Evolutionary conservation across 1,140 invertebrate species (phyloP), one percentile per base, ranked within the genome.

Genomic region (Thrips palmi): DNA sequence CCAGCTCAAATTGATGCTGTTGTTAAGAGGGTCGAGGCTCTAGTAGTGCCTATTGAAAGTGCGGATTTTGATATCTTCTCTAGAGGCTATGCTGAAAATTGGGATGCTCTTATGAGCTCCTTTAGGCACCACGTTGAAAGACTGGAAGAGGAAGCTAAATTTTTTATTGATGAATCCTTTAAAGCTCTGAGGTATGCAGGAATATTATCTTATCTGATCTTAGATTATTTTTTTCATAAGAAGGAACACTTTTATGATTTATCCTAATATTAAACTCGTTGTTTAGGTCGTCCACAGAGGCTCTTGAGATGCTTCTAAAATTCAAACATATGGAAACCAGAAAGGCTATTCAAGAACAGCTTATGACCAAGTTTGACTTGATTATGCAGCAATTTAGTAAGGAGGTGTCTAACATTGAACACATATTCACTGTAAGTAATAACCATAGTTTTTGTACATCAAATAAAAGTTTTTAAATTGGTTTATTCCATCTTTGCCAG

Each of bases 141-240:
- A 41, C 62, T 91, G 2, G 85, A 92, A 52, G 64, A 68, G n/a
- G 77, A 88, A 50, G 80, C 83, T 0, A 76, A 77, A 47, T 67
- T 64, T 39, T 86, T 88, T 43, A 85, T 91, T 32, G 80, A 89
- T 53, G 70, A 83, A 45, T 82, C 80, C 41, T 91, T 93, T 51
- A 71, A 68, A 37, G 71, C 70, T 41, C 59, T 86, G 21, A 62
- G 70, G 59, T 70, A 50, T 51, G 42, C 39, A 42, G 8, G n/a
- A 10, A 24, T 17, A 31, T 39, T 29, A 29, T 15, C 28, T 2
- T 4, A 22, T 40, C 39, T 39, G 28, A 14, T 11, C 19, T 32
- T 39, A 17, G 12, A 3, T 12, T 12, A 24, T 31, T 37, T 5
- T 4, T 34, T 34, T 6, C 10, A 6, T 4, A 19, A 20, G 18